These are phyloP conservation scores for Serripes groenlandicus DNA, from an alignment of 2,888 invertebrate species.

Conservation along the genomic window DNA sequence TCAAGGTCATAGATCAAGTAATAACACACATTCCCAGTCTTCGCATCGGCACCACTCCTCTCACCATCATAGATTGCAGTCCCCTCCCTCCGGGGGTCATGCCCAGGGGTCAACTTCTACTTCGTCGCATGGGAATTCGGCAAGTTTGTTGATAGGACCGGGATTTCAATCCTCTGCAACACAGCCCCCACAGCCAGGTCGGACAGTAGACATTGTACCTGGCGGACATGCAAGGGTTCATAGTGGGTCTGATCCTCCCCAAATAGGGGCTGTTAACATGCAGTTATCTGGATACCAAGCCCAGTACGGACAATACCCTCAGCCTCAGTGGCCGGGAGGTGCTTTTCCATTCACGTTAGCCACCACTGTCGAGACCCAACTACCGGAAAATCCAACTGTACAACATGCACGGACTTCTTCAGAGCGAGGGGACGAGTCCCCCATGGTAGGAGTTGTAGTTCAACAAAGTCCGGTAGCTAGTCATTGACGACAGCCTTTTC, in stretches of 20 bases:
- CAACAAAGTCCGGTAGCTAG: conserved; percentile 97
- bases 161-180: conserved; percentile 66
- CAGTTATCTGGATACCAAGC: conserved; percentile 83
- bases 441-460: conserved; percentile 95
- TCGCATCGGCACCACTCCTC: conserved; percentile 74
- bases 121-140: conserved; percentile 56
- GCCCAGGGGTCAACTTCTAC: conserved; percentile 45
- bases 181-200: conserved; percentile 64
- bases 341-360: conserved; percentile 76
- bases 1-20: conserved; percentile 68
- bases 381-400: conserved; percentile 65
- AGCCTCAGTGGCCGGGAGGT: conserved; percentile 76
- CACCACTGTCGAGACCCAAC: conserved; percentile 64
- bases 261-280: conserved; percentile 86
- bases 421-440: conserved; percentile 90
- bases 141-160: conserved; percentile 65
- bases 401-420: conserved; percentile 73
- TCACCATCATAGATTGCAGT: conserved; percentile 72
- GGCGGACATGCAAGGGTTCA: conserved; percentile 68
- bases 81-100: conserved; percentile 67
- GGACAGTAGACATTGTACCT: conserved; percentile 68
- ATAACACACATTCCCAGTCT: conserved; percentile 71
- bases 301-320: conserved; percentile 75
- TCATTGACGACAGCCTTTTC: conserved; percentile 88
- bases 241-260: conserved; percentile 85